Evolutionary conservation across 2,797 vertebrate genomes (phyloP).

Genomic region (Danio albolineatus): DNA sequence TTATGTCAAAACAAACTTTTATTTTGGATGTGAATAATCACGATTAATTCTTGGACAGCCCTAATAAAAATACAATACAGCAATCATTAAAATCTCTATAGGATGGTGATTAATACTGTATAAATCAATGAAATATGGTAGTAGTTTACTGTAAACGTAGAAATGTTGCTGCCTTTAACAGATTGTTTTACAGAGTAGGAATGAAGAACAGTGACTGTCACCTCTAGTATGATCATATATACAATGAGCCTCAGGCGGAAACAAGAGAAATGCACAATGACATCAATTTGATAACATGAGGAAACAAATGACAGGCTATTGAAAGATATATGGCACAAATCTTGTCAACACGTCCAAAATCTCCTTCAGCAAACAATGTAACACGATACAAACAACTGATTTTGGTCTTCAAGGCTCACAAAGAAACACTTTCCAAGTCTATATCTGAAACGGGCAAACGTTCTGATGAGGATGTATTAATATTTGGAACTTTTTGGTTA

Average conservation of each 20-base stretch:
- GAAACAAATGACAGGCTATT: constrained; percentile 9
- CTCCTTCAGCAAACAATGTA: not conserved
- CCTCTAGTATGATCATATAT: not conserved
- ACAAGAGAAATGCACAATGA: not conserved
- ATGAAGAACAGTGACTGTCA: not conserved
- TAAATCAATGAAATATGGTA: too few relatives aligned
- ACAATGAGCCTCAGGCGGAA: not conserved
- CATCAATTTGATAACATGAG: not conserved
- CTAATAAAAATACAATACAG: too few relatives aligned
- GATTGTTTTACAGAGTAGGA: not conserved
- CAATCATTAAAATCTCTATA: too few relatives aligned
- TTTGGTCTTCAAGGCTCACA: not conserved
- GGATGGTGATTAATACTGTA: too few relatives aligned
- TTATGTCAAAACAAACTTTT: too few relatives aligned
- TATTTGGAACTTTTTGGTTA: not conserved
- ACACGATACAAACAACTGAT: not conserved
- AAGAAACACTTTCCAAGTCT: not conserved
- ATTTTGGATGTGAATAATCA: too few relatives aligned
- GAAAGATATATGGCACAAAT: not conserved
- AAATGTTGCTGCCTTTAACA: too few relatives aligned
- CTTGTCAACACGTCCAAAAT: not conserved
- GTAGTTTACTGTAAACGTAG: too few relatives aligned
- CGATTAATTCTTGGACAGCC: too few relatives aligned
- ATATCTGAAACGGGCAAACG: not conserved
- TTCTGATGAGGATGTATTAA: not conserved